Base-by-base conservation (phyloP, 1,140 invertebrate species). In the Sycophaga agraensis region DNA sequence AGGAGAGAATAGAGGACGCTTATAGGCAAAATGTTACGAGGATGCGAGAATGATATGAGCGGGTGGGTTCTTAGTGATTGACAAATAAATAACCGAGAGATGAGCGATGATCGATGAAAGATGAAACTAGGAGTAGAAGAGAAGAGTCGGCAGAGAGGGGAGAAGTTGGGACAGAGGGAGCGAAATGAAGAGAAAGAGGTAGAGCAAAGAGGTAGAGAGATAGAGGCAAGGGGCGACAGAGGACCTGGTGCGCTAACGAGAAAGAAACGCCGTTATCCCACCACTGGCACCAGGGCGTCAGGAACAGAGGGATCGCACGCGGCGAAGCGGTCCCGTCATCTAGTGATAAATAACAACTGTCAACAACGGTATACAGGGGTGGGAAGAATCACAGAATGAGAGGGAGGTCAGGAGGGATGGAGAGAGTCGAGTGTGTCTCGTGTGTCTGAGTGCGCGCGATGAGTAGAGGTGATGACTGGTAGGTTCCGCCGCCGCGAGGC, bases 1-100 rank as follows among this genome's bases (percentile, higher is more conserved):
- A 63, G 64, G 66, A 59, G 50, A 53, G 59, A 14, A 64, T 51
- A 26, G 40, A 64, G 46, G 53, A 53, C 46, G 42, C 39, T 43
- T 19, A 11, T 9, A 16, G 4, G 8, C 1, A 17, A 24, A 48
- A 40, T 31, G 6, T 51, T 34, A 37, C 21, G 14, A 37, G 34
- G 12, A 59, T 50, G 35, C 17, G 31, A 35, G 34, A 16, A 57
- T 11, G n/a, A n/a, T n/a, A 34, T 50, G 46, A 40, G 35, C 8
- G 16, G 16, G 34, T 31, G 35, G 12, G 6, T 8, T 35, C 42
- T 42, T 12, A 39, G 26, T 40, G 50, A 59, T 26, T 31, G 53
- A 19, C 4, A 37, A 55, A 45, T 51, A 43, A 43, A 49, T 58
- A 53, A 63, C 22, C 53, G 49, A 51, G n/a, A 48, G 22, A 43